Percentiles rank a stretch among this genome's conserved stretches.
phyloP scores from a whole-genome alignment of 2,888 invertebrate genomes.

The Mylabris sibirica region DNA sequence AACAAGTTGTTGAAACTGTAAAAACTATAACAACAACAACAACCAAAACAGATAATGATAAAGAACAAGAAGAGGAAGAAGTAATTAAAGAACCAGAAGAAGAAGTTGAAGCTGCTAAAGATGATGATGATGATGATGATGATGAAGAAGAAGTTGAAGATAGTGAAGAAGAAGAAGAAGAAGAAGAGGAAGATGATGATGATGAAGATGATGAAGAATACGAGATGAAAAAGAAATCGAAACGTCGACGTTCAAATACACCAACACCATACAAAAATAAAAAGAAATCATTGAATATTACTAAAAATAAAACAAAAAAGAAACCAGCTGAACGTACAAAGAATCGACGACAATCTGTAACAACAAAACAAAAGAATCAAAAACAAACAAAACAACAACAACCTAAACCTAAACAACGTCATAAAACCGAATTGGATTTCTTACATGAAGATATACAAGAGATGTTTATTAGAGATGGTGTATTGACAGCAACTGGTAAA shows the following conservation, averaged over 20 bases:
- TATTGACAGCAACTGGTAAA: constrained; percentile 70
- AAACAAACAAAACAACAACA: constrained; percentile 18
- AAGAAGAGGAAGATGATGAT: constrained; percentile 35
- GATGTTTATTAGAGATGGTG: constrained; percentile 73
- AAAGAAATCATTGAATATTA: neutral
- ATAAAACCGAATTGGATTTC: constrained; percentile 66
- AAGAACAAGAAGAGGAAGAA: constrained; percentile 40
- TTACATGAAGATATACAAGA: constrained; percentile 75
- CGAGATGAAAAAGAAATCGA: neutral
- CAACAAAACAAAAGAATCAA: constrained; percentile 26
- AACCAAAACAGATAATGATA: constrained; percentile 25
- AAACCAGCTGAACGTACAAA: constrained; percentile 45
- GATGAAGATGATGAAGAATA: constrained; percentile 27
- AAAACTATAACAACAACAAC: constrained; percentile 13
- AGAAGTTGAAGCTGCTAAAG: constrained; percentile 23
- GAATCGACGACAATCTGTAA: constrained; percentile 34
- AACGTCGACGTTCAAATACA: neutral
- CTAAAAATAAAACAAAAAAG: neutral
- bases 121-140: constrained; percentile 22
- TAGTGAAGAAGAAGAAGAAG: constrained; percentile 19
- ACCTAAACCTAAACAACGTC: constrained; percentile 53
- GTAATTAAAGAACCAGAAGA: constrained; percentile 38
- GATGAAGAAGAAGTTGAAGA: constrained; percentile 30
- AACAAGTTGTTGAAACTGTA: constrained; percentile 26
- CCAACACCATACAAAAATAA: neutral